Evolutionary conservation across 1,140 invertebrate genomes (phyloP).

Genomic region (Oedothorax gibbosus): DNA sequence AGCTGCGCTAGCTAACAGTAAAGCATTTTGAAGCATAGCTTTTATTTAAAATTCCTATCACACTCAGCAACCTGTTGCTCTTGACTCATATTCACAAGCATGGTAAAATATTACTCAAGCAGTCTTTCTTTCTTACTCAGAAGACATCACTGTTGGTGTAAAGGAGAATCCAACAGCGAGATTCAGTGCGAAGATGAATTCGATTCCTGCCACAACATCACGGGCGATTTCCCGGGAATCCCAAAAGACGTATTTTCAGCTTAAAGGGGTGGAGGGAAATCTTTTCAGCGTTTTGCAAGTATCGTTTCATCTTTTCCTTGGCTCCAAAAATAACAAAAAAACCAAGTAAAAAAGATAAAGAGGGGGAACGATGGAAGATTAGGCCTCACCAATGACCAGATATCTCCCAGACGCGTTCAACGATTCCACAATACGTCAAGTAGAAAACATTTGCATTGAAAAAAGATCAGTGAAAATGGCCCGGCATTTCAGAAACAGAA

Average conservation of each 20-base stretch:
- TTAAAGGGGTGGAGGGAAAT: slow-evolving; percentile 28
- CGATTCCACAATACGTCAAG: slow-evolving; percentile 57
- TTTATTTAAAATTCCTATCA: no score
- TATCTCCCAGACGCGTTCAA: slow-evolving; percentile 55
- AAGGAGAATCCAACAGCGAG: not conserved
- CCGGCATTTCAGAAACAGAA: slow-evolving; percentile 36
- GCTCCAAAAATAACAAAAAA: slow-evolving; percentile 9
- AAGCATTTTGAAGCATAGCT: no score
- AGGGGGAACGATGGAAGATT: slow-evolving; percentile 28
- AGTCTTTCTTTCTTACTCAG: no score
- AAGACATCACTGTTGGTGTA: no score
- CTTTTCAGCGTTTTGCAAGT: slow-evolving; percentile 46
- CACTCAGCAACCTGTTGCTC: slow-evolving; percentile 1
- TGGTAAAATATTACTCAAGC: no score
- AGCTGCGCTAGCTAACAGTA: no score
- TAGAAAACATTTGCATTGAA: slow-evolving; percentile 56
- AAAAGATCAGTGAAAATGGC: slow-evolving; percentile 60
- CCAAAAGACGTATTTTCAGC: slow-evolving; percentile 17
- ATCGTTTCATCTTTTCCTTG: slow-evolving; percentile 47
- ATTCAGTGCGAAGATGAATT: slow-evolving; percentile 12
- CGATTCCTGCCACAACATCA: slow-evolving; percentile 5
- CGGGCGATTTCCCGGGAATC: not conserved
- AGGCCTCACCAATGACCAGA: slow-evolving; percentile 51
- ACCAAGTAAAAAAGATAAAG: slow-evolving; percentile 5
- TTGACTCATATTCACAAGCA: not conserved